Evolutionary conservation across 2,888 invertebrate genomes (phyloP), one percentile per base, ranked within the genome.

Genomic region (Heliconius cydno): DNA sequence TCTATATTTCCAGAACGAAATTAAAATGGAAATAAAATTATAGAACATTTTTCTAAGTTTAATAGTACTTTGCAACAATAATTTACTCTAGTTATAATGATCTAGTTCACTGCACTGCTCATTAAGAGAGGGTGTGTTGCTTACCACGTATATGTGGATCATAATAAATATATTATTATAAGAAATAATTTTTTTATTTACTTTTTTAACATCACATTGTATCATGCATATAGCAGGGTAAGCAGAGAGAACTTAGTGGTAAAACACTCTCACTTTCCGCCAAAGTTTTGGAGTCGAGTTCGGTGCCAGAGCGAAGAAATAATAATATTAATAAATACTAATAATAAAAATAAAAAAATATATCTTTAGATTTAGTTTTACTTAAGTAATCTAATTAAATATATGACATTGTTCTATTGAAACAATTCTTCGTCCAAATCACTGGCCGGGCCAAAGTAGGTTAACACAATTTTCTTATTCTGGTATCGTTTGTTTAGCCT

Each of bases 391-490:
- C n/a, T 57, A 57, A 52, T 77, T 28, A 38, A 68, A 68, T 76
- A 63, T 76, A 72, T 52, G 60, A 70, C 46, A 71, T 76, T 66
- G 72, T 52, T 75, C 66, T 83, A 82, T 81, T 80, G 76, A 82
- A 83, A 83, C 82, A 82, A 81, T 82, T 81, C 66, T 46, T 57
- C 76, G 78, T 81, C 70, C 79, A 80, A 82, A 81, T 81, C 79
- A 15, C 63, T 79, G 68, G 79, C 68, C 72, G 80, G 81, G 81
- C 82, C 79, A 83, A 83, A 83, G 82, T 80, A 76, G 77, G 81
- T 82, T 82, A 80, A 82, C 77, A 74, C 81, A 79, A 83, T 83
- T 83, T 80, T 81, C 81, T 80, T 77, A 79, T 83, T 83, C 83
- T 79, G 79, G 63, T 79, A 79, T 82, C 79, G 63, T 82, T 76